Base-by-base conservation (phyloP, 2,888 invertebrate species). In the Brachypterus glaber region DNA sequence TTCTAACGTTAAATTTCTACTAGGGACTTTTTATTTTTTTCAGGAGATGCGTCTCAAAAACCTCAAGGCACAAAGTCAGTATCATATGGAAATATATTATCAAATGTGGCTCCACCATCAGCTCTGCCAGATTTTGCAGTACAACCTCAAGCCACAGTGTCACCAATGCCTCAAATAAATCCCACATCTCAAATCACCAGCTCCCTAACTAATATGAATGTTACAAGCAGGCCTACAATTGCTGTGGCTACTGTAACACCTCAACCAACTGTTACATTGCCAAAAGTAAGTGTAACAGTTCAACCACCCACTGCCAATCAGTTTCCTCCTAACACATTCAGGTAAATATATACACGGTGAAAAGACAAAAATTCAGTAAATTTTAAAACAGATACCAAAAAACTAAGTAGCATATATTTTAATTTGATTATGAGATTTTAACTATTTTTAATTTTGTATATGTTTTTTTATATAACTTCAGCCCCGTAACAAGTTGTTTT, bases 71-170 rank as follows among this genome's bases (percentile, higher is more conserved):
- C n/a, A n/a, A n/a, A n/a, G 50, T 53, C 4, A 62, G 64, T 70
- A 18, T 60, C 64, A 4, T 57, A 70, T 11, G 76, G 74, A 27
- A 79, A 77, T 58, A 56, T 81, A 41, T 58, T 82, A 35, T 79
- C 80, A 1, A 79, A 74, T 52, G 73, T 82, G n/a, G 72, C 78
- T 30, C 82, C 82, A 3, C 82, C 82, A 1, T 69, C 74, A 16
- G 74, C 76, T 49, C 64, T 82, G 27, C 82, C 81, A 1, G 79
- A 74, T 58, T 82, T 81, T 45, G 60, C 72, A 42, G 66, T 78
- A 9, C 71, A 40, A 63, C 71, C 27, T 34, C 36, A 48, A 12
- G 34, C 51, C 17, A 39, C 45, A 15, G 37, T 47, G 44, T 45
- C 46, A 25, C 40, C 39, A 43, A 3, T 53, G 41, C 13, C 21